phyloP scores from a whole-genome alignment of 2,113 vertebrate species.

The Cisticola juncidis region DNA sequence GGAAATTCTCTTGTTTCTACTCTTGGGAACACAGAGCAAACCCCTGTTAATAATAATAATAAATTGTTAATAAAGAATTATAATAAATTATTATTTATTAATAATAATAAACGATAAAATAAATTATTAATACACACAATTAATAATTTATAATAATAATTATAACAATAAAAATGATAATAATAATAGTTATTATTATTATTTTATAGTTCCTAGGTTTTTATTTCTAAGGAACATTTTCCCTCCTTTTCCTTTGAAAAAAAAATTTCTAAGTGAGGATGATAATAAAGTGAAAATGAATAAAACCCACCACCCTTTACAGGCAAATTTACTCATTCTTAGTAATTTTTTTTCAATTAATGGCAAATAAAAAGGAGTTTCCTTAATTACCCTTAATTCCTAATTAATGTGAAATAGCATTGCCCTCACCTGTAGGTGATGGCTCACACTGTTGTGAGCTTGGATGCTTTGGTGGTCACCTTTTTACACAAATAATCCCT shows the following conservation, averaged over 20 bases:
- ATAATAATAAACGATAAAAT: too few species aligned
- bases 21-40: not conserved
- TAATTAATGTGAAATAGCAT: not conserved
- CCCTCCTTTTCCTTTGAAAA: not conserved
- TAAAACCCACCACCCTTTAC: not conserved
- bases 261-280: not conserved
- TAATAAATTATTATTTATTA: too few species aligned
- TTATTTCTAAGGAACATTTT: not conserved
- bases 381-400: not conserved
- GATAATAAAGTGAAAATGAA: not conserved
- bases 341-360: not conserved
- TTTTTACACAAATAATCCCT: not conserved
- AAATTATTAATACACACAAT: too few species aligned
- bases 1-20: not conserved
- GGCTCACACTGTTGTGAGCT: not conserved
- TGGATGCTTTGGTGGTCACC: not conserved
- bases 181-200: too few species aligned
- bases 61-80: too few species aligned
- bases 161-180: not conserved
- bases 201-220: not conserved
- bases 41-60: rapidly evolving
- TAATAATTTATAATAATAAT: rapidly evolving
- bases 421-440: not conserved
- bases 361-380: not conserved
- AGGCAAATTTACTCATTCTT: not conserved